Evolutionary conservation across 2,797 vertebrate genomes (phyloP).

Genomic region (Lagorchestes hirsutus): DNA sequence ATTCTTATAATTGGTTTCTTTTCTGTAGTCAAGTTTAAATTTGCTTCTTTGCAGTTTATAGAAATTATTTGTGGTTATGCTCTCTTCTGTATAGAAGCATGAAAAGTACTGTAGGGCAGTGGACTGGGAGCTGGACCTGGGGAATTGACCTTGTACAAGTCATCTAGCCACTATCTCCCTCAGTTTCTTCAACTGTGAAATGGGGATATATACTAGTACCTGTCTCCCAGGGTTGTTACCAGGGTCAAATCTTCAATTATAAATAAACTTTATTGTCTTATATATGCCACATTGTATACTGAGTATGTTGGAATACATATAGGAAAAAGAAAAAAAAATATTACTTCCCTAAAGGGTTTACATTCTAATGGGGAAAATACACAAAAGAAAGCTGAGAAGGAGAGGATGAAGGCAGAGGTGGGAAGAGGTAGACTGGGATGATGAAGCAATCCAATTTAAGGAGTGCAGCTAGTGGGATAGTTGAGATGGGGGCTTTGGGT

Average conservation of each 20-base stretch:
- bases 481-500: no score
- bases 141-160: background rate
- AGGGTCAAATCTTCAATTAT: background rate
- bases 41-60: background rate
- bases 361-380: no score
- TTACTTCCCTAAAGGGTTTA: no score
- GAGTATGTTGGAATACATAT: background rate
- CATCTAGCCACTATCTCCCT: background rate
- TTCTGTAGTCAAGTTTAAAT: background rate
- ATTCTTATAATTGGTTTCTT: background rate
- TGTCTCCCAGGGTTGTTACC: background rate
- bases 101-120: background rate
- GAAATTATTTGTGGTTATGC: background rate
- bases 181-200: background rate
- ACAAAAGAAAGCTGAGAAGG: no score
- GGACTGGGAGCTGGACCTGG: background rate
- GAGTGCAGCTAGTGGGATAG: no score
- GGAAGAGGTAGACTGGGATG: no score
- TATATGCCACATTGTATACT: background rate
- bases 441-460: no score
- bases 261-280: background rate
- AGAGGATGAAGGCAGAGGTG: no score
- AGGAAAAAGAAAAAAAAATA: no score
- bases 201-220: background rate
- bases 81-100: background rate